Conservation (phyloP, 2,888 invertebrate species). For the Fabriciana adippe region DNA sequence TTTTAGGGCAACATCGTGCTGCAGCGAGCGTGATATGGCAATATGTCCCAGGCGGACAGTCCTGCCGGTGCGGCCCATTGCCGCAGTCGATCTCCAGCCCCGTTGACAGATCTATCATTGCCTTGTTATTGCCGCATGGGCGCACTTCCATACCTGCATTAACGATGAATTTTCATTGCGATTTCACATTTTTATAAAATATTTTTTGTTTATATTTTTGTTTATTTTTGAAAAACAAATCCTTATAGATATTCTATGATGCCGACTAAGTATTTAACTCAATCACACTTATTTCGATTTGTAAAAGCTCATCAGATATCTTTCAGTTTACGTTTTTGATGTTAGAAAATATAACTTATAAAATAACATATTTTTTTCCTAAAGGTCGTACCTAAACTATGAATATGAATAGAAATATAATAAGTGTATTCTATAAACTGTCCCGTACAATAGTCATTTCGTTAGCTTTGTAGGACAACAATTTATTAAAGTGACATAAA, state of each 20-base stretch:
- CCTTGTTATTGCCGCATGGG: slow-evolving; percentile 91
- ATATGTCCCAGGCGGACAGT: slow-evolving; percentile 92
- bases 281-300: too few species aligned
- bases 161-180: slow-evolving; percentile 6
- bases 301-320: too few species aligned
- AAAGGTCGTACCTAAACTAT: too few species aligned
- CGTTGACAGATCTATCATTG: slow-evolving; percentile 86
- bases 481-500: not conserved
- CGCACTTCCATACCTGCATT: slow-evolving; percentile 89
- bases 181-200: not conserved
- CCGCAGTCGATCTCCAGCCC: slow-evolving; percentile 92
- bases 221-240: not conserved
- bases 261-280: too few species aligned
- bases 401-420: too few species aligned
- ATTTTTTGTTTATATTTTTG: not conserved
- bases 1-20: slow-evolving; percentile 93
- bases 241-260: too few species aligned
- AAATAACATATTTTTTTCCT: too few species aligned
- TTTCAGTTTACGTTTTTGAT: too few species aligned
- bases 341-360: too few species aligned
- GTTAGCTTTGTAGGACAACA: slow-evolving; percentile 7
- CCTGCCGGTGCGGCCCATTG: slow-evolving; percentile 88
- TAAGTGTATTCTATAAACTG: too few species aligned
- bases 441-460: not conserved
- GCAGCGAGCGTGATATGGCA: slow-evolving; percentile 93